Percentiles rank a stretch among this genome's conserved stretches.
Conservation (phyloP, 2,888 invertebrate genomes). For the Leuctra nigra region DNA sequence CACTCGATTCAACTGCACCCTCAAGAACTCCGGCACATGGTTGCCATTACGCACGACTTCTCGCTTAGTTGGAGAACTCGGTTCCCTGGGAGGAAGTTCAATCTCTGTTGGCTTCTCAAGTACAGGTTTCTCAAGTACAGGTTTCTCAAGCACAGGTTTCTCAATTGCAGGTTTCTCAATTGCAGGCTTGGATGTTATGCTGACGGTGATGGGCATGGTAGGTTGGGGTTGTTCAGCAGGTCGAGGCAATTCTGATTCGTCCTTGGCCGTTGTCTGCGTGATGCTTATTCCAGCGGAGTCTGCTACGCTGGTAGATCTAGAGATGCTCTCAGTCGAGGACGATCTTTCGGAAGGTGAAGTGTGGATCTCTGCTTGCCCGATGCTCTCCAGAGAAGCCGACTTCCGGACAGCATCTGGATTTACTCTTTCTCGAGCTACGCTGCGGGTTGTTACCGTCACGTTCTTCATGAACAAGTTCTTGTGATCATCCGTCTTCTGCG, state of each 20-base stretch:
- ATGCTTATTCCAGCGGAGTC: conserved; percentile 16
- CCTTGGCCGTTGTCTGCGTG: conserved; percentile 4
- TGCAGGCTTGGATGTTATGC: background rate
- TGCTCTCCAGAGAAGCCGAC: conserved; percentile 49
- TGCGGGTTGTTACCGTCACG: conserved; percentile 10
- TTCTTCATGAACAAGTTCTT: conserved; percentile 18
- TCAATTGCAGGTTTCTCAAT: no score
- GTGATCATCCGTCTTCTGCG: background rate
- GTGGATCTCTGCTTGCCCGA: conserved; percentile 52
- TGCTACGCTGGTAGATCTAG: conserved; percentile 16
- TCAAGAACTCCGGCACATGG: conserved; percentile 58
- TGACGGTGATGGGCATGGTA: background rate
- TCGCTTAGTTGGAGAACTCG: no score
- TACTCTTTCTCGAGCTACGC: conserved; percentile 31
- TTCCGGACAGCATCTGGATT: conserved; percentile 39
- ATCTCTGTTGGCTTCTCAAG: background rate
- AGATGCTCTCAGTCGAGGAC: conserved; percentile 46
- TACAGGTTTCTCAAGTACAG: no score
- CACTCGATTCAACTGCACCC: conserved; percentile 63
- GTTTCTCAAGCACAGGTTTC: background rate
- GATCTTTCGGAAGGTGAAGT: conserved; percentile 37
- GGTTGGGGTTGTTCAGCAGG: background rate
- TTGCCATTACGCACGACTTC: background rate
- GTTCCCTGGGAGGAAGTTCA: background rate
- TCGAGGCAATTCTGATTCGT: background rate